phyloP scores from a whole-genome alignment of 2,888 invertebrate genomes.

The Catotricha subobsoleta region DNA sequence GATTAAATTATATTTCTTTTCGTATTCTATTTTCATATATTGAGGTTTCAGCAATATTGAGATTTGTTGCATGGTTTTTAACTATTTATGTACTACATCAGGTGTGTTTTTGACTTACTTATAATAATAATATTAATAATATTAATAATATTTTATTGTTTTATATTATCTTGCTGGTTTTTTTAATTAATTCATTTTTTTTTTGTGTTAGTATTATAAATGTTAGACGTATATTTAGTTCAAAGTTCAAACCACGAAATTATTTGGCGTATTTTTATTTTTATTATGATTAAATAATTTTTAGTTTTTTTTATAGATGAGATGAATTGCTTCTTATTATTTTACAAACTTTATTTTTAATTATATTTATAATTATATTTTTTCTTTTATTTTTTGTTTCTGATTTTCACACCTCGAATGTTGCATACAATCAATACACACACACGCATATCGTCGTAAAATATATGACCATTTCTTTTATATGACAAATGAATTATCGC shows the following conservation, averaged over 20 bases:
- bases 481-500: background rate
- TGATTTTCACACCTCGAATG: background rate
- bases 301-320: background rate
- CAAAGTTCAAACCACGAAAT: no score
- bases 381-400: background rate
- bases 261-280: background rate
- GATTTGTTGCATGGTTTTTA: constrained; percentile 27
- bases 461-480: background rate
- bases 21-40: constrained; percentile 5
- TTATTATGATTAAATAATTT: background rate
- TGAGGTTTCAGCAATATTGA: constrained; percentile 24
- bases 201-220: background rate
- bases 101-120: no score
- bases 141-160: no score
- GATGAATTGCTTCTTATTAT: background rate
- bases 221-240: background rate
- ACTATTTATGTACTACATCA: constrained; percentile 22
- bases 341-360: background rate
- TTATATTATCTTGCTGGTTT: background rate
- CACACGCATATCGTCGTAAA: background rate
- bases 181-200: background rate
- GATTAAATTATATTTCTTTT: no score
- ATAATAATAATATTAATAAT: no score
- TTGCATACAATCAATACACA: background rate
- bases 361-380: background rate